Base-by-base conservation (phyloP, 2,113 vertebrate species). In the Oreochromis spilurus region DNA sequence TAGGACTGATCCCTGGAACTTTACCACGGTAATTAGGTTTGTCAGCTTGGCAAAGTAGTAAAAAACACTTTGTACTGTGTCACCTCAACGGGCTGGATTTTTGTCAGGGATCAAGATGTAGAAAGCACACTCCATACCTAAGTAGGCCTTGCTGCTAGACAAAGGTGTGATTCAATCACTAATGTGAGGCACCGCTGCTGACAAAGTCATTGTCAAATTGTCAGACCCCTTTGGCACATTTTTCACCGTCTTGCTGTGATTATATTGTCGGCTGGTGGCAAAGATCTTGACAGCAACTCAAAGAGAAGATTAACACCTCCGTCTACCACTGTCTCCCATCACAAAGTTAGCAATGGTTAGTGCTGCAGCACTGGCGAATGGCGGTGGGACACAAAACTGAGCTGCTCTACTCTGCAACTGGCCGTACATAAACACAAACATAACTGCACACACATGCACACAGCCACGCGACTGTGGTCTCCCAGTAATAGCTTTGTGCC, bases 401-500 rank as follows among this genome's bases (percentile, higher is more conserved):
- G 31, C 58, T 84, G 79, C 70, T 79, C 58, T 62, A 43, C 79
- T 48, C 67, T 75, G 40, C 52, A 81, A 83, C 83, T 77, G 60
- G 81, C 77, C 40, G 77, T 11, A 57, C 79, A 89, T 82, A 86
- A 93, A 93, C 93, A 91, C 88, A 88, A 79, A 78, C 60, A 83
- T 5, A 21, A 79, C 24, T 45, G 52, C 38, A 50, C 57, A 83
- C 55, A 81, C 43, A 83, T 50, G 78, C 79, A 85, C 65, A 81
- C 34, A 90, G 95, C 93, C 93, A 96, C 82, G 84, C 40, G 84
- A 95, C 94, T 93, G 92, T 94, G 91, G 96, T 96, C 97, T 96
- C 95, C 93, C 89, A 94, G 94, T 93, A 97, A 96, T 91, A 88
- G 92, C 95, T 91, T 85, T 84, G 95, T 91, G 87, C 93, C 94